Evolutionary conservation across 2,797 vertebrate species (phyloP).

Genomic region (Sarcoramphus papa): DNA sequence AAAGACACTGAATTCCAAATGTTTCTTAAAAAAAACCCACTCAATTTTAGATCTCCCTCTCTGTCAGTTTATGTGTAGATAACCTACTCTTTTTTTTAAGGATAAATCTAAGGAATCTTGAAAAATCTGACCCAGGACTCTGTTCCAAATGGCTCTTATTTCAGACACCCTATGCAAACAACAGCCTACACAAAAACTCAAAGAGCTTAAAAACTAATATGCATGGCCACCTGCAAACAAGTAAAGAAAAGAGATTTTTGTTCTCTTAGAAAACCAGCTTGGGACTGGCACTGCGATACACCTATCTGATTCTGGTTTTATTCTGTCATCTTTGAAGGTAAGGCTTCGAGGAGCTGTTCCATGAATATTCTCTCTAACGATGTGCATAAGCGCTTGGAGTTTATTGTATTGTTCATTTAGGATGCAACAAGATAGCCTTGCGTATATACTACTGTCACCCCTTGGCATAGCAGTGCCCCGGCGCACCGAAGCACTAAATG

Average conservation of each 20-base stretch:
- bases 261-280: not conserved
- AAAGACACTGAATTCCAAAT: not conserved
- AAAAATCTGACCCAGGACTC: not conserved
- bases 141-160: not conserved
- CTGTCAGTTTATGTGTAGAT: not conserved
- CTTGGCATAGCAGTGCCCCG: not conserved
- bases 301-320: not conserved
- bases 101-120: not conserved
- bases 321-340: not conserved
- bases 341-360: not conserved
- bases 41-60: not conserved
- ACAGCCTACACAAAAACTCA: not conserved
- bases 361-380: not conserved
- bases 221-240: not conserved
- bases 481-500: not conserved
- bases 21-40: not conserved
- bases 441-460: not conserved
- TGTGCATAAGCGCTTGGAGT: accelerated
- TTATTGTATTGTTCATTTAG: not conserved
- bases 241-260: not conserved
- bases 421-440: not conserved
- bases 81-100: not conserved
- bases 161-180: not conserved
- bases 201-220: not conserved
- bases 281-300: not conserved